Percentiles rank a stretch among this genome's conserved stretches.
Conservation (phyloP, 2,113 vertebrate genomes). For the Hippocampus mohnikei region DNA sequence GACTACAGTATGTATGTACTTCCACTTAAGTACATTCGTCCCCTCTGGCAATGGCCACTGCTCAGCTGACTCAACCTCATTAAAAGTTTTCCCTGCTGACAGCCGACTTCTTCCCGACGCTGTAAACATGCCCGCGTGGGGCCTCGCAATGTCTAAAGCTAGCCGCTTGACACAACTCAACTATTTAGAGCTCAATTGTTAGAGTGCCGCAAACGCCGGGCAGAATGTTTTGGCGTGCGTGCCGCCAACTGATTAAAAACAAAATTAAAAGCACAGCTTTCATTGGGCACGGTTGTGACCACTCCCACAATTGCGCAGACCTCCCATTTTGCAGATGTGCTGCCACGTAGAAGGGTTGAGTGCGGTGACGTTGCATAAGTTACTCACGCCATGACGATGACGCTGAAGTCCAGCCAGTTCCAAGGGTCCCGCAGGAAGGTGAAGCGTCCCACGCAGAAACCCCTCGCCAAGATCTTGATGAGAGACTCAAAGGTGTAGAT, state of each 20-base stretch:
- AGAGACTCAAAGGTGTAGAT: conserved; percentile 98
- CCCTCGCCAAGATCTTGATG: conserved; percentile 94
- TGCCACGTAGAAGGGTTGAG: too few species aligned
- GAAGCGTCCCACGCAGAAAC: conserved; percentile 92
- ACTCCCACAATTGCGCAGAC: too few species aligned
- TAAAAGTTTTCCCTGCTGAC: neutral
- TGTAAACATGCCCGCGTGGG: neutral
- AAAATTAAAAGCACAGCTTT: too few species aligned
- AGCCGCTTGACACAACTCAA: too few species aligned
- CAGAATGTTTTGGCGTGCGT: too few species aligned
- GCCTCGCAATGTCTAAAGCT: neutral
- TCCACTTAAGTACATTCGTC: too few species aligned
- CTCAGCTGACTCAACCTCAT: conserved; percentile 2
- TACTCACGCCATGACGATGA: conserved; percentile 99
- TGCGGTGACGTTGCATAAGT: neutral
- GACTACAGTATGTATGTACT: too few species aligned
- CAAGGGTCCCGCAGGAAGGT: conserved; percentile 97
- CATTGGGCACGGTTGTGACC: neutral
- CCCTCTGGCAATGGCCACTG: too few species aligned
- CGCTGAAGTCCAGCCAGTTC: conserved; percentile 99
- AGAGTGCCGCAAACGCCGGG: too few species aligned
- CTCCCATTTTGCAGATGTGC: too few species aligned
- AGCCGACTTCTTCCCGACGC: neutral
- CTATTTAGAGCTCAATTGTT: too few species aligned
- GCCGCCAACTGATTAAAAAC: too few species aligned